These are phyloP conservation scores for Toxotes jaculatrix DNA, from an alignment of 2,113 vertebrate genomes.

Conservation along the genomic window DNA sequence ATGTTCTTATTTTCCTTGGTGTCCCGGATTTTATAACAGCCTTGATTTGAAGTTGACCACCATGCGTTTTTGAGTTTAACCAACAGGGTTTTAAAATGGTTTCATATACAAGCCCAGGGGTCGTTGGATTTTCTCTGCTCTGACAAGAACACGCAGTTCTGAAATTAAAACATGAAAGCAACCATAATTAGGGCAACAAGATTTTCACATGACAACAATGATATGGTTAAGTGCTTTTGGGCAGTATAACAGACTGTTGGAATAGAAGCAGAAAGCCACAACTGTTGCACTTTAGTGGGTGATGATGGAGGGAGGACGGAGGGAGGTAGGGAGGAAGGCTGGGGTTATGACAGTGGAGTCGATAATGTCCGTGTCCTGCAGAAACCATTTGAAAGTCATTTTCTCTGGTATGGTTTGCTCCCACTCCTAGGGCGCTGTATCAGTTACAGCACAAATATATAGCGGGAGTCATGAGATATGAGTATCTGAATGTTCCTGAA, in stretches of 20 bases:
- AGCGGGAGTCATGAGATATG: slow-evolving; percentile 21
- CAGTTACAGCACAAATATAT: slow-evolving; percentile 71
- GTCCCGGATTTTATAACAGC: slow-evolving; percentile 4
- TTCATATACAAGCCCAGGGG: slow-evolving; percentile 29
- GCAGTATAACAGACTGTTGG: slow-evolving; percentile 4
- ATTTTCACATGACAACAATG: slow-evolving; percentile 53
- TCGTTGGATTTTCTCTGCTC: slow-evolving; percentile 9
- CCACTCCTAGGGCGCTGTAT: slow-evolving; percentile 25
- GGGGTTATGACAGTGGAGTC: slow-evolving; percentile 25
- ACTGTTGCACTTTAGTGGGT: slow-evolving; percentile 41
- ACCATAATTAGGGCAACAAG: slow-evolving; percentile 35
- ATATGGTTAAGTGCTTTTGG: slow-evolving; percentile 38
- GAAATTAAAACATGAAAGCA: slow-evolving; percentile 37
- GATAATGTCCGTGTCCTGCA: slow-evolving; percentile 49
- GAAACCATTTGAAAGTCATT: slow-evolving; percentile 53
- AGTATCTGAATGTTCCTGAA: slow-evolving; percentile 19
- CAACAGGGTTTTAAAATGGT: slow-evolving; percentile 23
- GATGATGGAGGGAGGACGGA: slow-evolving; percentile 37
- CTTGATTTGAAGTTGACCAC: slow-evolving; percentile 17
- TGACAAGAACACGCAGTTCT: slow-evolving; percentile 15
- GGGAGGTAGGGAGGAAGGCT: neutral
- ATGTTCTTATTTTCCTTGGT: slow-evolving; percentile 12
- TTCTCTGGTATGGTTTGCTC: slow-evolving; percentile 30
- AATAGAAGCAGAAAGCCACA: slow-evolving; percentile 48
- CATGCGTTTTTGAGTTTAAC: slow-evolving; percentile 24